These are phyloP conservation scores for Lepus townsendii DNA, from an alignment of 2,797 vertebrate genomes.

Conservation along the genomic window DNA sequence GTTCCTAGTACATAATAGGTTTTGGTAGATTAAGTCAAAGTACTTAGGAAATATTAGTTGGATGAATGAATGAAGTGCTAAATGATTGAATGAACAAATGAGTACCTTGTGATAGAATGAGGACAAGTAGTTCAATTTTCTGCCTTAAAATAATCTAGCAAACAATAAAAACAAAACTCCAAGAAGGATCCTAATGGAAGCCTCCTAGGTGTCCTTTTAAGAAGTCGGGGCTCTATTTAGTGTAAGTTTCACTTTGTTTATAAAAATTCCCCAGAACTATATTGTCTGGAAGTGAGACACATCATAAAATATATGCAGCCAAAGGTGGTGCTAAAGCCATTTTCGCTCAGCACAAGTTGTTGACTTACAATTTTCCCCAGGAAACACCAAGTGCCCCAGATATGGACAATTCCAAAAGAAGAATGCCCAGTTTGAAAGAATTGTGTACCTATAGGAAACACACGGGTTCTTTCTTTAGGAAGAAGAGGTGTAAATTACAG, in stretches of 20 bases:
- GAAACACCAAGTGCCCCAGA: slow-evolving; percentile 53
- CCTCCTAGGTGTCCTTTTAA: slow-evolving; percentile 44
- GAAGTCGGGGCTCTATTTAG: slow-evolving; percentile 24
- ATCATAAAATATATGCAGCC: slow-evolving; percentile 67
- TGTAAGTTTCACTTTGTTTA: slow-evolving; percentile 67
- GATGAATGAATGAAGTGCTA: slow-evolving; percentile 32
- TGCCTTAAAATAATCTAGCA: slow-evolving; percentile 47
- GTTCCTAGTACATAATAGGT: not conserved
- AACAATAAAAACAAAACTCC: not conserved
- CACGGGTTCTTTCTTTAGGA: slow-evolving; percentile 63
- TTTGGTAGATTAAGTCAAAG: slow-evolving; percentile 15
- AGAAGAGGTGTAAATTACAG: slow-evolving; percentile 71
- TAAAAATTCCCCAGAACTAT: slow-evolving; percentile 47
- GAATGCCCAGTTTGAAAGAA: slow-evolving; percentile 66
- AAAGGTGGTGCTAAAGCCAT: slow-evolving; percentile 51
- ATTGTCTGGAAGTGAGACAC: slow-evolving; percentile 70
- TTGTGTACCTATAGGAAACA: slow-evolving; percentile 68
- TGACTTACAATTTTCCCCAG: slow-evolving; percentile 65
- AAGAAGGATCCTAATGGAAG: slow-evolving; percentile 23
- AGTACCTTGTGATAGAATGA: slow-evolving; percentile 5
- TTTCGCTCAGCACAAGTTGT: slow-evolving; percentile 59
- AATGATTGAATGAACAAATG: not conserved
- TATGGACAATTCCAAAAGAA: slow-evolving; percentile 72
- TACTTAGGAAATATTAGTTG: not conserved
- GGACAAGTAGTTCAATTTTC: not conserved